A percentile compares a stretch with the other conserved stretches of the same genome.
phyloP scores from a whole-genome alignment of 2,888 invertebrate species.

The Epirrhoe alternata region DNA sequence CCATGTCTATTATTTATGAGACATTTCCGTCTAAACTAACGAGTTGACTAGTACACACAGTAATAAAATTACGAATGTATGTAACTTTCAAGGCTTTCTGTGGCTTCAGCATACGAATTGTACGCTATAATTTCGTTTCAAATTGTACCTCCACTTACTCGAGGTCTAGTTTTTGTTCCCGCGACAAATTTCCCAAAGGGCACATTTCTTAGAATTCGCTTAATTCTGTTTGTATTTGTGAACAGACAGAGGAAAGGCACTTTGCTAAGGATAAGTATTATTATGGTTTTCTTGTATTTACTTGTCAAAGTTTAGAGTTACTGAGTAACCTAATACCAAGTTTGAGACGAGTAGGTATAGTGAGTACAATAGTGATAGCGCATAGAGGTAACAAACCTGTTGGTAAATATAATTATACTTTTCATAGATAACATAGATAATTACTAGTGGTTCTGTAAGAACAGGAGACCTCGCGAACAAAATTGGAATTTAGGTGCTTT shows the following conservation, averaged over 20 bases:
- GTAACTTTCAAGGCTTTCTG: constrained; percentile 14
- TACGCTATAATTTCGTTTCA: constrained; percentile 26
- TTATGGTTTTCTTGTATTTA: background rate
- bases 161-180: constrained; percentile 42
- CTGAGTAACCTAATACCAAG: too few species aligned
- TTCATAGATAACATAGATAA: too few species aligned
- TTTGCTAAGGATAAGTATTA: constrained; percentile 10
- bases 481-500: too few species aligned
- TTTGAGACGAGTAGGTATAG: too few species aligned
- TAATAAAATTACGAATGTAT: constrained; percentile 20
- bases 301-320: background rate
- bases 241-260: constrained; percentile 19
- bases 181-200: constrained; percentile 54
- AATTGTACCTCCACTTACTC: constrained; percentile 31
- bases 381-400: too few species aligned
- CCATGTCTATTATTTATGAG: constrained; percentile 4
- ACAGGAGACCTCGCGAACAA: too few species aligned
- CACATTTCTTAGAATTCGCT: constrained; percentile 46
- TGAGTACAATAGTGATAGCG: too few species aligned
- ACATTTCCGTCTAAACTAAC: constrained; percentile 3
- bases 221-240: constrained; percentile 40
- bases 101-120: constrained; percentile 14
- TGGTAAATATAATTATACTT: too few species aligned
- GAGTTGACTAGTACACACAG: constrained; percentile 4
- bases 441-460: too few species aligned